Conservation (phyloP, 2,888 invertebrate species). For the Allolobophora icterica region DNA sequence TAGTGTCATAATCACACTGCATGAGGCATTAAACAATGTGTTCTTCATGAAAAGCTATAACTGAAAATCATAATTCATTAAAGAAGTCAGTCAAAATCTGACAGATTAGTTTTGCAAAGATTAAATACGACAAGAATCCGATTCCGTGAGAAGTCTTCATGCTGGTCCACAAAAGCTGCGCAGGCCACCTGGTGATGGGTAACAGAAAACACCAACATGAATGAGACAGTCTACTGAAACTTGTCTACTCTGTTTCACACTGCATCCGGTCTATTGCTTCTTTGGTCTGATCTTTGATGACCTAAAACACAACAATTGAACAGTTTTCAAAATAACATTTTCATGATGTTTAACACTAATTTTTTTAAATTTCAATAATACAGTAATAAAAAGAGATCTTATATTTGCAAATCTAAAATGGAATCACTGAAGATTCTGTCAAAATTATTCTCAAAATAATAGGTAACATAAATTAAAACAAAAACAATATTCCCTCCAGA, state of each 20-base stretch:
- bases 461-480: not conserved
- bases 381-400: not conserved
- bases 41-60: not conserved
- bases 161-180: not conserved
- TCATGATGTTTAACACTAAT: not conserved
- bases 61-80: not conserved
- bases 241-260: not conserved
- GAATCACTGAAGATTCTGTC: not conserved
- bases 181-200: conserved; percentile 11
- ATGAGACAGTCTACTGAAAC: not conserved
- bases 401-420: not conserved
- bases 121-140: not conserved
- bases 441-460: not conserved
- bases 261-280: not conserved
- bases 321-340: not conserved
- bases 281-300: not conserved
- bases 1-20: not conserved
- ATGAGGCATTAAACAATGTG: not conserved
- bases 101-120: not conserved
- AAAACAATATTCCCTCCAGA: not conserved
- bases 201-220: not conserved
- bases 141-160: not conserved
- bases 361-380: not conserved
- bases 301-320: not conserved
- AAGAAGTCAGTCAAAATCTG: not conserved